Base-by-base conservation (phyloP, 2,888 invertebrate genomes). In the Eucriotettix oculatus region DNA sequence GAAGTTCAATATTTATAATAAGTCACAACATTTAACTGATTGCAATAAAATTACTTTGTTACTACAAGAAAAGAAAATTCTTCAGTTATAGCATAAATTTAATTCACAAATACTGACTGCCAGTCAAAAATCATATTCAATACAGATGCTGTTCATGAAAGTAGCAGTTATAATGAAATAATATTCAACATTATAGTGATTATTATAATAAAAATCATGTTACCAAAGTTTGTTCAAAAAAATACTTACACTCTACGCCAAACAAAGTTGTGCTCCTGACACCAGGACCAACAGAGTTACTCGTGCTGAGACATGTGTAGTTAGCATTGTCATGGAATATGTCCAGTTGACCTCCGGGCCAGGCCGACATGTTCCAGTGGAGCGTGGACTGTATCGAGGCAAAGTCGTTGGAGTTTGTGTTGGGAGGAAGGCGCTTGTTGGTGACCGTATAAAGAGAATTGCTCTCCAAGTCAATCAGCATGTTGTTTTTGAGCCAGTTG, bases 381-480 rank as follows among this genome's bases (percentile, higher is more conserved):
- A 94, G 76, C 62, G 86, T 89, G n/a, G 91, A 91, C 67, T 87
- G 83, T 44, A 91, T 84, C 48, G 92, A 91, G 72, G 92, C 89
- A 68, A 93, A 92, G 71, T 93, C 91, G 68, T 90, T 91, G 59
- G 85, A 86, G 59, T 85, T 82, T 16, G 82, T 80, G 68, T 91
- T 87, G 0, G 90, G 84, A 9, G 83, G 82, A 64, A 86, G 79
- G 58, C 80, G 79, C 53, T 79, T 78, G 66, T 85, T 84, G 62
- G 79, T 79, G 57, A 64, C 62, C 10, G 58, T 60, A 54, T 64
- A 64, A 10, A 52, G 60, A 42, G 57, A 55, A 16, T 42, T 43
- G 52, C 16, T 17, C n/a, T 17, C 44, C 76, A 54, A 68, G 66
- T 85, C 80, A 65, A 93, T 83, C 11, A 81, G 79, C 41, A 79